These are phyloP conservation scores for Lasius fuliginosus DNA, from an alignment of 2,888 invertebrate genomes.

Conservation along the genomic window DNA sequence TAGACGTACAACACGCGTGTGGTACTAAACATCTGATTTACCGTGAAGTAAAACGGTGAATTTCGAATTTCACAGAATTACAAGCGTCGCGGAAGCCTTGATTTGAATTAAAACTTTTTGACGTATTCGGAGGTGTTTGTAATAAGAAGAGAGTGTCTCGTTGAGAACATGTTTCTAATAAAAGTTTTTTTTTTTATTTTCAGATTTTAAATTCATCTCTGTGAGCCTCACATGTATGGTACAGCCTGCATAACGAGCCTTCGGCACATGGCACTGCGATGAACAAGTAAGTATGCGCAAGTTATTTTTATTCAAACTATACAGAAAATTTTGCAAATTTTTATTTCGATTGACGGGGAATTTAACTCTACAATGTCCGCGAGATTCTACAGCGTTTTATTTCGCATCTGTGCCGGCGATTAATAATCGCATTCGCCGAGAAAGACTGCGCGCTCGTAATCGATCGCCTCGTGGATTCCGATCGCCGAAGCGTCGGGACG, in stretches of 20 bases:
- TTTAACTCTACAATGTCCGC: neutral
- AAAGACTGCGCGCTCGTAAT: neutral
- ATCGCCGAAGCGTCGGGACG: constrained; percentile 24
- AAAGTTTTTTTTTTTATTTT: neutral
- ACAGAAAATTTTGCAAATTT: neutral
- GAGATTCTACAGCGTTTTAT: constrained; percentile 14
- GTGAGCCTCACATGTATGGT: constrained; percentile 12
- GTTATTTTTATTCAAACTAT: neutral
- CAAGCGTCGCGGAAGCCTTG: neutral
- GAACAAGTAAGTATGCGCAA: constrained; percentile 29
- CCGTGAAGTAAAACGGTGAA: neutral
- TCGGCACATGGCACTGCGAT: constrained; percentile 38
- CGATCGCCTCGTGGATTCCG: constrained; percentile 23
- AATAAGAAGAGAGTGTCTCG: neutral
- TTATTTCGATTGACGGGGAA: neutral
- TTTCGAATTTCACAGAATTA: neutral
- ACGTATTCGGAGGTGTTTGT: neutral
- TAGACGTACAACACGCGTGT: neutral
- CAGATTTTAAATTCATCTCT: constrained; percentile 25
- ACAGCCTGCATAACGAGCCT: constrained; percentile 29
- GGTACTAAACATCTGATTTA: neutral
- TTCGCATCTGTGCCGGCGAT: neutral
- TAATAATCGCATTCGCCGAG: constrained; percentile 27
- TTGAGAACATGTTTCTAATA: neutral
- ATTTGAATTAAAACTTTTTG: neutral